Conservation (phyloP, 2,888 invertebrate species). For the Ormyrus pomaceus region DNA sequence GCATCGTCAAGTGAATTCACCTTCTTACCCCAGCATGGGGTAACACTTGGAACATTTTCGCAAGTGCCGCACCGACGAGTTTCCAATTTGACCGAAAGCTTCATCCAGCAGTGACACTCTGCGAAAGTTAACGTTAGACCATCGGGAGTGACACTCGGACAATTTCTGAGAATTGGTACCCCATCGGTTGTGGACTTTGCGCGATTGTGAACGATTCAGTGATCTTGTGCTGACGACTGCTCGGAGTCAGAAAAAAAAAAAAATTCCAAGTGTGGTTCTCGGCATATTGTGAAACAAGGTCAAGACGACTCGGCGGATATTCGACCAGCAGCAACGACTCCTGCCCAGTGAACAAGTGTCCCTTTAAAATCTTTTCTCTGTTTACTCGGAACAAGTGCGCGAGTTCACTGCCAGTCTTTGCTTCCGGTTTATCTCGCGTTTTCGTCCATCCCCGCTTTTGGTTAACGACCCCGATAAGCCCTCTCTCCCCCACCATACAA, state of each 20-base stretch:
- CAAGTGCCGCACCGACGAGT: neutral
- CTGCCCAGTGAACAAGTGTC: constrained; percentile 51
- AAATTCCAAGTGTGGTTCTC: constrained; percentile 44
- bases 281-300: constrained; percentile 17
- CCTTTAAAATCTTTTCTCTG: constrained; percentile 7
- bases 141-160: neutral
- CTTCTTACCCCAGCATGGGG: neutral
- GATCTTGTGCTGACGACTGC: constrained; percentile 28
- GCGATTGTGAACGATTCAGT: constrained; percentile 21
- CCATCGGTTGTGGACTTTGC: neutral
- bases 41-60: constrained; percentile 32
- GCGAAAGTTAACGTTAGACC: no score
- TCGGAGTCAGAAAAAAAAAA: constrained; percentile 8
- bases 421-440: constrained; percentile 43
- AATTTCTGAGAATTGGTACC: neutral
- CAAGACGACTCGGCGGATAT: neutral
- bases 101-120: no score
- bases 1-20: neutral
- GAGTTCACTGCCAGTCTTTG: constrained; percentile 43
- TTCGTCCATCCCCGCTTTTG: constrained; percentile 29
- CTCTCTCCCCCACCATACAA: constrained; percentile 26
- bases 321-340: constrained; percentile 26
- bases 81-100: neutral
- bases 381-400: constrained; percentile 41
- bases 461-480: constrained; percentile 13